Base-by-base conservation (phyloP, 2,113 vertebrate species). In the Leucoraja erinaceus region DNA sequence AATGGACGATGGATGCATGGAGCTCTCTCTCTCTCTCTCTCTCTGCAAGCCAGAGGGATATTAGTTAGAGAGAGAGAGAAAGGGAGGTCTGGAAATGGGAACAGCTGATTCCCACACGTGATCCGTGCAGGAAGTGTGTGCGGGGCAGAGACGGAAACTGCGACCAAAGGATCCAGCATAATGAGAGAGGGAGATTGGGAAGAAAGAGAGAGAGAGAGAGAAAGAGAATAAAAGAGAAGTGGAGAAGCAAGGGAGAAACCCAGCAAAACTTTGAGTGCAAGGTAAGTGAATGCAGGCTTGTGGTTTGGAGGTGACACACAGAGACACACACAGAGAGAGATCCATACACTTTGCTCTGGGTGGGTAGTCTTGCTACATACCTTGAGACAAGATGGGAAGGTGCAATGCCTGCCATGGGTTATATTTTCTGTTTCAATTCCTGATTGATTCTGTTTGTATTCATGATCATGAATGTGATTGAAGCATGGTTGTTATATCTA, bases 71-170 rank as follows among this genome's bases (percentile, higher is more conserved):
- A 47, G 38, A 3, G 38, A 47, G 14, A 10, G 12, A 84, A 18
- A 84, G 56, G 31, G 25, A 84, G 81, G 22, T 59, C 28, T 47
- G 81, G 47, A 47, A 47, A 84, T 59, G 28, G 70, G 56, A 61
- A 5, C 56, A 86, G 83, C 83, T 86, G 83, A 86, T 61, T 16
- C 11, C 10, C 28, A n/a, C 83, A 86, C 56, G 83, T 86, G 83
- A 86, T 86, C 83, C 11, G 83, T 61, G 83, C 83, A 86, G 83
- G 83, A 86, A 90, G 88, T 90, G 88, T 90, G 86, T 90, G 86
- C 61, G 56, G 20, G n/a, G 11, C 61, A 90, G 88, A 90, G 88
- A 91, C 63, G 66, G 88, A 68, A 70, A 70, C 63, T 72, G 66
- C 63, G 31, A 3, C 31, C 86, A 8, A 25, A 70, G 63, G 63